Evolutionary conservation across 2,113 vertebrate genomes (phyloP).

Genomic region (Dolichotis patagonum): DNA sequence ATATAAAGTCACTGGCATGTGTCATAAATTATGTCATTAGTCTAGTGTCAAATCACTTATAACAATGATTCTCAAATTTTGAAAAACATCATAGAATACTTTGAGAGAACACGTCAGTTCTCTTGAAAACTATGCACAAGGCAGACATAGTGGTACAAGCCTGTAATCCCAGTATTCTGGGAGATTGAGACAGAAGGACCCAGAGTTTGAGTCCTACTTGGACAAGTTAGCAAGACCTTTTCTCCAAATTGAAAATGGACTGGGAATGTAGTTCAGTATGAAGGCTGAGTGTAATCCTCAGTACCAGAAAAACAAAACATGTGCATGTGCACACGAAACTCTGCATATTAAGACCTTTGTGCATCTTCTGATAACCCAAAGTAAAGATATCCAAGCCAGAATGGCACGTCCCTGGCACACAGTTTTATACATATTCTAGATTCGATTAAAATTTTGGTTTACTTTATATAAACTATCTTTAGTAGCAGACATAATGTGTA

Average conservation of each 20-base stretch:
- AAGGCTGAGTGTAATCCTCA: background rate
- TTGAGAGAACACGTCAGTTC: background rate
- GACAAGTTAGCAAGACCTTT: background rate
- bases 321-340: background rate
- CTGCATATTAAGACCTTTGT: background rate
- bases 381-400: background rate
- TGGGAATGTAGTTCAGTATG: background rate
- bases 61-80: background rate
- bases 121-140: background rate
- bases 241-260: background rate
- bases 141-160: background rate
- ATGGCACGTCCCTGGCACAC: background rate
- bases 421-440: background rate
- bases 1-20: background rate
- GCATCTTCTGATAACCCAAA: background rate
- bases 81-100: background rate
- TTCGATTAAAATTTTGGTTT: background rate
- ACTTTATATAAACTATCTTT: background rate
- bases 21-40: background rate
- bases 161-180: background rate
- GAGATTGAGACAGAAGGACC: background rate
- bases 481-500: background rate
- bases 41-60: background rate
- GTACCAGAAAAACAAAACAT: background rate
- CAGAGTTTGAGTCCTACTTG: background rate